Evolutionary conservation across 2,888 invertebrate genomes (phyloP), one percentile per base, ranked within the genome.

Genomic region (Drosophila percnosoma): DNA sequence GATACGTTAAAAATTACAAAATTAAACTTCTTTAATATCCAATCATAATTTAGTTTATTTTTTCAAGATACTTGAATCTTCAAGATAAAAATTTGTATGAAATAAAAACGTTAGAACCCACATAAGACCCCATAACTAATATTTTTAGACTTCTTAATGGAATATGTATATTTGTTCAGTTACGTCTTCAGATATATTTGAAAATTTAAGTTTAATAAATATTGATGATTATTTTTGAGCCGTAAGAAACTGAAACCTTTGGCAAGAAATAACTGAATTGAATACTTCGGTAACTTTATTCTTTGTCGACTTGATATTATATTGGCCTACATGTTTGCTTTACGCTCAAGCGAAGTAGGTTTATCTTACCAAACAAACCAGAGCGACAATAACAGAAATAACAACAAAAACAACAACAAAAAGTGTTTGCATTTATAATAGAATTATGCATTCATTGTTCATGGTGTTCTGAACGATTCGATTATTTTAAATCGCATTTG

Each of bases 401-500:
- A 8, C 15, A 29, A 15, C 10, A 24, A 34, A 0, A 31, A 18
- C 1, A 31, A 13, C 1, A 29, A 18, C 11, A 48, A 38, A 45
- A 27, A 29, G 55, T 13, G 10, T 31, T 60, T 31, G 60, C 49
- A 55, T 52, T 45, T 7, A 38, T 60, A 77, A 59, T 55, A 45
- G 51, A 72, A 67, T 63, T 61, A 54, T 67, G 48, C 33, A 66
- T 60, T 65, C 33, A 66, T 60, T 65, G 49, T 24, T 49, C 40
- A 49, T 64, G 72, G 42, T 34, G 24, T 27, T 13, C 29, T 62
- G 64, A 60, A 38, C 31, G 55, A 66, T 65, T 64, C 51, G 75
- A 74, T 67, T 70, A 59, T 70, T 67, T 64, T 48, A 45, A 78
- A 75, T 75, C 45, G 70, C 29, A 75, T 79, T 75, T 70, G 48